phyloP scores from a whole-genome alignment of 2,888 invertebrate species.

The Nudaria mundana region DNA sequence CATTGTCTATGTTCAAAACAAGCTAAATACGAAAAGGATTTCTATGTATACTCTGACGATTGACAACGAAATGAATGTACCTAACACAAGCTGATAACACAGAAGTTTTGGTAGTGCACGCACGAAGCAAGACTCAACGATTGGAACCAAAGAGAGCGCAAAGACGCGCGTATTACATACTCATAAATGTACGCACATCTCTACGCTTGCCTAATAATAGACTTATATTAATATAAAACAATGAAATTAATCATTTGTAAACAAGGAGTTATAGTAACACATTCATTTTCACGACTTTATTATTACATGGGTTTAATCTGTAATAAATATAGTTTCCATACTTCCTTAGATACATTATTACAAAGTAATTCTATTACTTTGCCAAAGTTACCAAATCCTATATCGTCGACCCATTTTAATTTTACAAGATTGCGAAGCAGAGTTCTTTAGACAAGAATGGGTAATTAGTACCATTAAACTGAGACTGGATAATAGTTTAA shows the following conservation, averaged over 20 bases:
- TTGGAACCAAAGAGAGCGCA: conserved; percentile 66
- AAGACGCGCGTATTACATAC: conserved; percentile 49
- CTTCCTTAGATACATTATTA: conserved; percentile 15
- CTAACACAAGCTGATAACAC: too few relatives aligned
- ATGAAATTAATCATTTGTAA: conserved; percentile 26
- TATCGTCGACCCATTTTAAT: too few relatives aligned
- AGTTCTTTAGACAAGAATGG: too few relatives aligned
- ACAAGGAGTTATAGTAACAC: conserved; percentile 26
- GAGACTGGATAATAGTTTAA: conserved; percentile 4
- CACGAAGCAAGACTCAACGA: conserved; percentile 59
- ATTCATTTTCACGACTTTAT: not conserved
- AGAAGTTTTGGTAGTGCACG: too few relatives aligned
- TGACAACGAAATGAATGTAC: too few relatives aligned
- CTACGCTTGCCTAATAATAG: conserved; percentile 49
- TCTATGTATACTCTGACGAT: too few relatives aligned
- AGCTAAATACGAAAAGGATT: too few relatives aligned
- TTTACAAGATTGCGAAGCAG: too few relatives aligned
- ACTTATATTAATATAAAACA: conserved; percentile 40
- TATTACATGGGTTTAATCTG: conserved; percentile 2
- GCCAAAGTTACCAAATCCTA: conserved; percentile 12
- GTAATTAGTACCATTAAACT: too few relatives aligned
- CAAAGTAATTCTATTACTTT: conserved; percentile 10
- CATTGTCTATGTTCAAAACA: too few relatives aligned
- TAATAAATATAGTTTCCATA: conserved; percentile 14
- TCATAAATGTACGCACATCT: conserved; percentile 49